Evolutionary conservation across 2,888 invertebrate genomes (phyloP), one percentile per base, ranked within the genome.

Genomic region (Agrotis clavis): DNA sequence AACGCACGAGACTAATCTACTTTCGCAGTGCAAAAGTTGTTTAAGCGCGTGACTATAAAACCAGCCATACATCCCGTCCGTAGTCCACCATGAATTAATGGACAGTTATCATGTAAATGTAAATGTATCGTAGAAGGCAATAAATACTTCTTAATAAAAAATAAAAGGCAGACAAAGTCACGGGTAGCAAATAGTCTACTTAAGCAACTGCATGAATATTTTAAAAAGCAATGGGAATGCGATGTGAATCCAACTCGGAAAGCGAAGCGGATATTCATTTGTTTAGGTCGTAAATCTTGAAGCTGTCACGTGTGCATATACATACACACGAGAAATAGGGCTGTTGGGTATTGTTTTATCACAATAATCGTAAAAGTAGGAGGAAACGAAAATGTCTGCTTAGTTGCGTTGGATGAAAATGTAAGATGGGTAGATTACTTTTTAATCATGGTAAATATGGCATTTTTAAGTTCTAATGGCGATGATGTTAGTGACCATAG

Each of bases 231-330:
- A 64, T 74, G 30, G n/a, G 30, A 73, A 76, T 66, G 35, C 66
- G 65, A 69, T 71, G 47, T 21, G 25, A 72, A 69, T 35, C n/a
- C 59, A 30, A 74, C 19, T 48, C 21, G 59, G 53, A 53, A 57
- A 67, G 19, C 16, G 61, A 45, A 71, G 18, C 30, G 61, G 47
- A 75, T 67, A 65, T 64, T 67, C 65, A 59, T 75, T 70, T 61
- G 65, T 21, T 66, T 71, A 62, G 18, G 56, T 73, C 71, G 59
- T 84, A 82, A 86, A 85, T 84, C 73, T 79, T 74, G 18, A 19
- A 60, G 57, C 62, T 60, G 74, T 72, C 80, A 71, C 77, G 57
- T 65, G 50, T 67, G 54, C 53, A 47, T 51, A 67, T 35, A 67
- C 50, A 66, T 57, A 66, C 50, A 62, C 30, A 71, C 41, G 51